phyloP scores from a whole-genome alignment of 1,140 invertebrate genomes.

The Pantala flavescens region DNA sequence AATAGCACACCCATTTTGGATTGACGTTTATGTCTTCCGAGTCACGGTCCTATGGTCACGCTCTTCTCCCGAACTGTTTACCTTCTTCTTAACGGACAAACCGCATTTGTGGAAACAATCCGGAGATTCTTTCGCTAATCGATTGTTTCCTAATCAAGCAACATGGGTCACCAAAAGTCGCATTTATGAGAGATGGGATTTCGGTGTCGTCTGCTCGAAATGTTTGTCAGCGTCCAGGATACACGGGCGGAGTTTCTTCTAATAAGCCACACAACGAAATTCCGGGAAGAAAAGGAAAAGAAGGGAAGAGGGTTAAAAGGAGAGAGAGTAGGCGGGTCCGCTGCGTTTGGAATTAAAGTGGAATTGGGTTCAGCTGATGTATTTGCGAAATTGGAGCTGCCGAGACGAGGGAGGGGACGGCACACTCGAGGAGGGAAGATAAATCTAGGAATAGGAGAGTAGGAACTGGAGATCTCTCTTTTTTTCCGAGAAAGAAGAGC shows the following conservation, averaged over 20 bases:
- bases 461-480: background rate
- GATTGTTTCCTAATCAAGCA: no score
- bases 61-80: no score
- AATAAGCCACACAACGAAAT: background rate
- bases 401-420: background rate
- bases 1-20: no score
- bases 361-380: slow-evolving; percentile 15
- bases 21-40: no score
- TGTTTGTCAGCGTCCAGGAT: background rate
- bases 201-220: background rate
- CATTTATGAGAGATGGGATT: background rate
- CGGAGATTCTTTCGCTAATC: no score
- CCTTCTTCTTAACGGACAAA: no score
- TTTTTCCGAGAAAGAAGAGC: background rate
- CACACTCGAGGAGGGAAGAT: background rate
- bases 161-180: no score
- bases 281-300: slow-evolving; percentile 13
- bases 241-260: background rate
- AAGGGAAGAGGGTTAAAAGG: slow-evolving; percentile 5
- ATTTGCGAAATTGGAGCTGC: slow-evolving; percentile 15
- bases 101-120: no score
- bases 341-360: slow-evolving; percentile 13
- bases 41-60: no score
- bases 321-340: background rate
- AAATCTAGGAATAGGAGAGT: background rate